Percentiles rank a stretch among this genome's conserved stretches.
These are phyloP conservation scores for Apeira syringaria DNA, from an alignment of 2,888 invertebrate genomes.

Conservation along the genomic window DNA sequence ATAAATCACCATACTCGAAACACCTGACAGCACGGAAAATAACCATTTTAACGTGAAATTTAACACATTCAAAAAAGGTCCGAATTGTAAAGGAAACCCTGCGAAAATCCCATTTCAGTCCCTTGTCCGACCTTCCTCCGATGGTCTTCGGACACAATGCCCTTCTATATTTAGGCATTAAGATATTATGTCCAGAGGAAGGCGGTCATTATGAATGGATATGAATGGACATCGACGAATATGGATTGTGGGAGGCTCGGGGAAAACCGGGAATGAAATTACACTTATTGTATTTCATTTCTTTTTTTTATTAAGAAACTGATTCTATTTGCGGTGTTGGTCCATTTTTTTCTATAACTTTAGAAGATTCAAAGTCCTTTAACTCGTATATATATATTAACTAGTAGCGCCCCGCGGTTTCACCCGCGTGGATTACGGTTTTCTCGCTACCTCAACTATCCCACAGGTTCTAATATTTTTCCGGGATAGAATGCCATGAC, in stretches of 20 bases:
- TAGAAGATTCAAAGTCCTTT: no score
- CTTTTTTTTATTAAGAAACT: constrained; percentile 11
- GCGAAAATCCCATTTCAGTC: constrained; percentile 64
- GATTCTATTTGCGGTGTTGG: constrained; percentile 7
- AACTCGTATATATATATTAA: no score
- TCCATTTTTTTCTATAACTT: no score
- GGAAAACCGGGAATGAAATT: constrained; percentile 57
- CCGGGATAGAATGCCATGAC: no score
- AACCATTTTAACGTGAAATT: constrained; percentile 76
- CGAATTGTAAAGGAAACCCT: constrained; percentile 46
- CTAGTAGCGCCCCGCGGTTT: no score
- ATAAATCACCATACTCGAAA: constrained; percentile 30
- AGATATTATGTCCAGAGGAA: constrained; percentile 57
- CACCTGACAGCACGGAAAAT: constrained; percentile 52
- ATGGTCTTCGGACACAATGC: constrained; percentile 48
- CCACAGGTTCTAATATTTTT: no score
- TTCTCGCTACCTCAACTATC: no score
- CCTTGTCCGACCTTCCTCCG: constrained; percentile 60
- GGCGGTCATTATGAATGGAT: constrained; percentile 64
- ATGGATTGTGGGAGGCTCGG: constrained; percentile 41
- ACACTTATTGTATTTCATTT: constrained; percentile 40
- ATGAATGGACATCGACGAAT: constrained; percentile 45
- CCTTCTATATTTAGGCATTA: constrained; percentile 58
- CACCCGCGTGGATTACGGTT: no score
- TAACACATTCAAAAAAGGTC: constrained; percentile 64